These are phyloP conservation scores for Eucriotettix oculatus DNA, from an alignment of 2,888 invertebrate genomes.

Conservation along the genomic window DNA sequence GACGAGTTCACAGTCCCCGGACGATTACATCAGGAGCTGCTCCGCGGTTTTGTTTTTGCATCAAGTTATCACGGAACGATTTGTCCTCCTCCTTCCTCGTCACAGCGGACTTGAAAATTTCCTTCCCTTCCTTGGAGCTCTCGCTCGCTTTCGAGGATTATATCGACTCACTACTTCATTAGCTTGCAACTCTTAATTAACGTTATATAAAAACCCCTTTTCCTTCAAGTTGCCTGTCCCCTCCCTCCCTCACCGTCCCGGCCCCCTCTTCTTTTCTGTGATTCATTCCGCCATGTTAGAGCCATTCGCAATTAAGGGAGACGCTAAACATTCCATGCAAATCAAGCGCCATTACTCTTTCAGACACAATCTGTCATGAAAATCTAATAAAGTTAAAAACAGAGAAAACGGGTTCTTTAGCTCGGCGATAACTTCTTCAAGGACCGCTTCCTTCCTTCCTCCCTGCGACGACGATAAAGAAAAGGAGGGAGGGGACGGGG, in stretches of 20 bases:
- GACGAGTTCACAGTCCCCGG: no score
- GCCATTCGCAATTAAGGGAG: constrained; percentile 13
- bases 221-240: no score
- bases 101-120: no score
- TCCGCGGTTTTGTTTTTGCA: background rate
- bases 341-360: constrained; percentile 13
- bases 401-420: background rate
- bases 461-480: background rate
- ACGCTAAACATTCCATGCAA: constrained; percentile 13
- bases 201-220: constrained; percentile 11
- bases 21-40: no score
- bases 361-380: constrained; percentile 14
- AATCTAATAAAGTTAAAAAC: constrained; percentile 12
- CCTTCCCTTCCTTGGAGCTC: background rate
- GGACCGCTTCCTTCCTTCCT: background rate
- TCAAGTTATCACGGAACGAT: background rate
- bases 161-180: constrained; percentile 13
- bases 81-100: background rate
- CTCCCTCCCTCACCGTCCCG: no score
- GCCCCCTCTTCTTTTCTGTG: constrained; percentile 3
- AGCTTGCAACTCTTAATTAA: constrained; percentile 14
- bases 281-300: constrained; percentile 11
- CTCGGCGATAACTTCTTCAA: background rate
- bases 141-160: constrained; percentile 4
- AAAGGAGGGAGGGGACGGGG: no score